These are phyloP conservation scores for Diplodus puntazzo DNA, from an alignment of 2,797 vertebrate species.

Conservation along the genomic window DNA sequence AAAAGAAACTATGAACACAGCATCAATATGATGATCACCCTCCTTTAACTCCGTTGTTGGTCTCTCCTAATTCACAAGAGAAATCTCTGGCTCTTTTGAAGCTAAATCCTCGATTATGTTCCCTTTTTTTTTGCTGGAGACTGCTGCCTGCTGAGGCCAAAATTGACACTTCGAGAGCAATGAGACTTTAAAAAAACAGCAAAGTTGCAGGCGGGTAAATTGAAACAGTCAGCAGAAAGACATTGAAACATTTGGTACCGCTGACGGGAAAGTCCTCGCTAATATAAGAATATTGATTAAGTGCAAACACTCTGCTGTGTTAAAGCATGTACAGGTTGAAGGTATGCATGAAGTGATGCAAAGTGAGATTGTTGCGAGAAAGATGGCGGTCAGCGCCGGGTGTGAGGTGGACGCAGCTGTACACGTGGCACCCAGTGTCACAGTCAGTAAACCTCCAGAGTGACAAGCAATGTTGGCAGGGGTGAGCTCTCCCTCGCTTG, in stretches of 20 bases:
- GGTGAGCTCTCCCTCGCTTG: slow-evolving; percentile 48
- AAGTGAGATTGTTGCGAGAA: slow-evolving; percentile 1
- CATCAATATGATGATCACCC: too few species aligned
- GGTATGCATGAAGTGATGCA: background rate
- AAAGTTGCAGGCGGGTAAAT: too few species aligned
- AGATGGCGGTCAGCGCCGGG: slow-evolving; percentile 1
- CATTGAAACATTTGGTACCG: background rate
- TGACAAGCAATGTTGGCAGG: slow-evolving; percentile 60
- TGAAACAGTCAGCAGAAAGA: background rate
- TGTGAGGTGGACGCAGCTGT: slow-evolving; percentile 12
- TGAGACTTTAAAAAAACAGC: too few species aligned
- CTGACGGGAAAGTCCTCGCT: background rate
- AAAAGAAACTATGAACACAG: too few species aligned
- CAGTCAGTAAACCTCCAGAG: slow-evolving; percentile 58
- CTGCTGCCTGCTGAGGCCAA: too few species aligned
- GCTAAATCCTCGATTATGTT: too few species aligned
- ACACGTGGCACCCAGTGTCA: slow-evolving; percentile 61
- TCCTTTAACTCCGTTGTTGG: too few species aligned
- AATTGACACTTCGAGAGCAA: too few species aligned
- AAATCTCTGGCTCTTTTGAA: too few species aligned
- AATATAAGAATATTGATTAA: background rate
- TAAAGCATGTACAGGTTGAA: background rate
- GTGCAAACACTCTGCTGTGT: background rate
- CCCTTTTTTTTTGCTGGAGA: too few species aligned
- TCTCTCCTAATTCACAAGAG: too few species aligned